Evolutionary conservation across 2,113 vertebrate species (phyloP), one percentile per base, ranked within the genome.

Genomic region (Neogobius melanostomus): DNA sequence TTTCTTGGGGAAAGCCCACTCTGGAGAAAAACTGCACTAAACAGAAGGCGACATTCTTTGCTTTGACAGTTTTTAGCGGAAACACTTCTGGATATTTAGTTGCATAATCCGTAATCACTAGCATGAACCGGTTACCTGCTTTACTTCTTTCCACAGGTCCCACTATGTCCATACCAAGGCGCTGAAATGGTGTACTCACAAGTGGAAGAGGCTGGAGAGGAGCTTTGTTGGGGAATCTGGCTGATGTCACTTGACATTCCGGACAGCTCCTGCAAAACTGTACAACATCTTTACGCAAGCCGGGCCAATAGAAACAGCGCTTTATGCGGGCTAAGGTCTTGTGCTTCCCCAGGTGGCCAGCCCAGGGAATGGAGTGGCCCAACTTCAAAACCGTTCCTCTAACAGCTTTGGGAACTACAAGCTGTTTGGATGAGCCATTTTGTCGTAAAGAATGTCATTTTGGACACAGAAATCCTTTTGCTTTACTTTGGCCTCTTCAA

Each of bases 161-260:
- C 16, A 53, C 52, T 17, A 53, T 53, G 52, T 53, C 52, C 51
- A 53, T 16, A n/a, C 51, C 51, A 2, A 53, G n/a, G 52, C 7
- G n/a, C 52, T 53, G 52, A 53, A 53, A 53, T 53, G n/a, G 51
- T 53, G 15, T 16, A 16, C 51, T 53, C 51, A 53, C 51, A 53
- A 53, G 0, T 53, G 48, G 48, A 11, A 53, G 51, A 7, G 15
- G 51, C 7, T 53, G 51, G 51, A 53, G 51, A 7, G 51, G 48
- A 53, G 51, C 51, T 16, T 53, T 53, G n/a, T 53, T 53, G 6
- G 51, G 15, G n/a, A 53, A 8, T 53, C n/a, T 16, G n/a, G 51
- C 7, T 53, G 51, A n/a, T 8, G 51, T 16, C n/a, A 21, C 21
- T 21, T 21, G 21, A 21, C 21, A 21, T 16, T 53, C 51, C 16